A percentile compares a stretch with the other conserved stretches of the same genome.
phyloP scores from a whole-genome alignment of 2,797 vertebrate species.

The Aratinga solstitialis region DNA sequence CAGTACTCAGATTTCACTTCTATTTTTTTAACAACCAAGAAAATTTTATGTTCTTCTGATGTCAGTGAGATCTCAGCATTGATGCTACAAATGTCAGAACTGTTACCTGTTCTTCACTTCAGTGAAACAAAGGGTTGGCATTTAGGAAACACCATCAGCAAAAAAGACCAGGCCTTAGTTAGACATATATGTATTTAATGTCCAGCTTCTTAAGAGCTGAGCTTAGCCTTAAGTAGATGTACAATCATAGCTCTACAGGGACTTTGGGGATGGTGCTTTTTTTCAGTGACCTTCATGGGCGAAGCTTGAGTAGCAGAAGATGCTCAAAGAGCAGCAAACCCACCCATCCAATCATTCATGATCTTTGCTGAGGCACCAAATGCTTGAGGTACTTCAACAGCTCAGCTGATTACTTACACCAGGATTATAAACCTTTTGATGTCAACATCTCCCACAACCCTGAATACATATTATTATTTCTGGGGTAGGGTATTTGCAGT shows the following conservation, averaged over 20 bases:
- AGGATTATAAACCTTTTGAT: neutral
- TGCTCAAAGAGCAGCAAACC: neutral
- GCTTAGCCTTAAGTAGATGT: neutral
- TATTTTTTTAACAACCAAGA: neutral
- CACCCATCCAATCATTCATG: fast-evolving
- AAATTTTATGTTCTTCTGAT: neutral
- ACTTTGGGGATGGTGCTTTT: neutral
- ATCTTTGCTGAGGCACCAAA: neutral
- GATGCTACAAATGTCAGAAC: neutral
- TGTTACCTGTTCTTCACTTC: neutral
- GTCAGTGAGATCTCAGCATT: neutral
- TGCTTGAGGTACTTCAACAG: neutral
- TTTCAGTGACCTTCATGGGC: neutral
- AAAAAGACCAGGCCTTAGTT: neutral
- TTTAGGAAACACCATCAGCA: neutral
- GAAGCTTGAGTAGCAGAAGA: neutral
- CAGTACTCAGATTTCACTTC: neutral
- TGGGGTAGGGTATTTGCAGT: neutral
- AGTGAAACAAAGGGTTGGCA: neutral
- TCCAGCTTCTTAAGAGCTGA: neutral
- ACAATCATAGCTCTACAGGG: neutral
- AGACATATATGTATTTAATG: neutral
- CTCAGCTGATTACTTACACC: neutral
- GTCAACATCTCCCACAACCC: neutral
- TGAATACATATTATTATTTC: neutral